A percentile compares a stretch with the other conserved stretches of the same genome.
phyloP scores from a whole-genome alignment of 1,140 invertebrate species.

The Cephus cinctus region DNA sequence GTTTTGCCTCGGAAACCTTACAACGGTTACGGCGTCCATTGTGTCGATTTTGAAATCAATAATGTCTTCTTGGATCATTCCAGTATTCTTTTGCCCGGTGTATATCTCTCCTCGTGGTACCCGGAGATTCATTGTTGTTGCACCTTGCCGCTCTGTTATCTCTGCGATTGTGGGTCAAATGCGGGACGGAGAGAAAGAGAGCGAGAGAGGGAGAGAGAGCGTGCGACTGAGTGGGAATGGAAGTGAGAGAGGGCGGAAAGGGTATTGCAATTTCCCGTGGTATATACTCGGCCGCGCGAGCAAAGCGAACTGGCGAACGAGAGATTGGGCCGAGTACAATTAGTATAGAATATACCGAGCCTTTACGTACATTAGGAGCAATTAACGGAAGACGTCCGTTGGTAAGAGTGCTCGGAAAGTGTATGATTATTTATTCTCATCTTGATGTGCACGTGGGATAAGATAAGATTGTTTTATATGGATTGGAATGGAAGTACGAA shows the following conservation, averaged over 20 bases:
- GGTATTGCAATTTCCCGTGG: constrained; percentile 32
- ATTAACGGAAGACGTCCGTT: too few relatives aligned
- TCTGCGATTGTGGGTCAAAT: constrained; percentile 35
- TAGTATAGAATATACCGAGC: constrained; percentile 25
- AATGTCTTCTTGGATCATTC: too few relatives aligned
- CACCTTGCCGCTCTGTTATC: constrained; percentile 38
- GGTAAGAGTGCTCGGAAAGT: too few relatives aligned
- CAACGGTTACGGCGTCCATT: too few relatives aligned
- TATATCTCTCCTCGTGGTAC: constrained; percentile 24
- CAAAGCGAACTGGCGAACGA: constrained; percentile 23
- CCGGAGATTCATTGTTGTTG: constrained; percentile 35
- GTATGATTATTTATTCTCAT: too few relatives aligned
- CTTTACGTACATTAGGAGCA: constrained; percentile 22
- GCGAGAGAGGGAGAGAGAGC: constrained; percentile 9
- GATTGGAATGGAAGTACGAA: too few relatives aligned
- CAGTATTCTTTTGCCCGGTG: too few relatives aligned
- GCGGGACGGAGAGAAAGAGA: constrained; percentile 12
- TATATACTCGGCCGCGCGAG: constrained; percentile 18
- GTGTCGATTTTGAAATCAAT: too few relatives aligned
- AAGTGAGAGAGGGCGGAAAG: constrained; percentile 10
- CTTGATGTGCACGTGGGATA: too few relatives aligned
- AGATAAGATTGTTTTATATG: too few relatives aligned
- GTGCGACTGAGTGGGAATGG: constrained; percentile 12
- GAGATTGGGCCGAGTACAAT: constrained; percentile 28
- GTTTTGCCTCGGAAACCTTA: too few relatives aligned